These are phyloP conservation scores for Neomorphus geoffroyi DNA, from an alignment of 2,797 vertebrate species.

Conservation along the genomic window DNA sequence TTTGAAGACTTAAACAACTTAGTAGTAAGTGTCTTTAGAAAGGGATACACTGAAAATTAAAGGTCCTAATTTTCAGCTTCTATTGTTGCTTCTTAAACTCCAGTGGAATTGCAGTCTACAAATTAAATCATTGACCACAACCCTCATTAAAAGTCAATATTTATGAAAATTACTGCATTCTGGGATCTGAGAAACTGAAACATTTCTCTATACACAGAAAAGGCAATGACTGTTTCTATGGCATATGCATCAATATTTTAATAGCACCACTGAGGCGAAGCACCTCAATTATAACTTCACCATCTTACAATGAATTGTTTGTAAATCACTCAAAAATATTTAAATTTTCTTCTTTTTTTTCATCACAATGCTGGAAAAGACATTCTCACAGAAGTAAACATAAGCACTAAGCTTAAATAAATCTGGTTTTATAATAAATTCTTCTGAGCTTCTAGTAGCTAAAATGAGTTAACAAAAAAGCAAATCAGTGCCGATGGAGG, in stretches of 20 bases:
- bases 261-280: background rate
- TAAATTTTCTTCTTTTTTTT: background rate
- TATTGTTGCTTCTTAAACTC: background rate
- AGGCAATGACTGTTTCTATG: background rate
- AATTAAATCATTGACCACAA: background rate
- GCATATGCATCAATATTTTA: background rate
- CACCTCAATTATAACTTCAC: background rate
- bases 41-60: background rate
- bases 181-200: background rate
- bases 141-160: conserved; percentile 48
- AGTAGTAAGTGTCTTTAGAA: background rate
- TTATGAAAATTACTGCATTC: conserved; percentile 27
- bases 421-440: background rate
- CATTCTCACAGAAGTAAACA: background rate
- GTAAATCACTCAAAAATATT: background rate
- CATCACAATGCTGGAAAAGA: background rate
- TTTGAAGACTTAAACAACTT: background rate
- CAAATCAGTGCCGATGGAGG: background rate
- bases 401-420: background rate
- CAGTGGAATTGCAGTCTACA: background rate
- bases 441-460: background rate
- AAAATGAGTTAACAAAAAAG: conserved; percentile 21
- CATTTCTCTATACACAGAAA: background rate
- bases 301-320: background rate
- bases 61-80: background rate